These are phyloP conservation scores for Microcebus griseorufus DNA, from an alignment of 2,113 vertebrate genomes.

Conservation along the genomic window DNA sequence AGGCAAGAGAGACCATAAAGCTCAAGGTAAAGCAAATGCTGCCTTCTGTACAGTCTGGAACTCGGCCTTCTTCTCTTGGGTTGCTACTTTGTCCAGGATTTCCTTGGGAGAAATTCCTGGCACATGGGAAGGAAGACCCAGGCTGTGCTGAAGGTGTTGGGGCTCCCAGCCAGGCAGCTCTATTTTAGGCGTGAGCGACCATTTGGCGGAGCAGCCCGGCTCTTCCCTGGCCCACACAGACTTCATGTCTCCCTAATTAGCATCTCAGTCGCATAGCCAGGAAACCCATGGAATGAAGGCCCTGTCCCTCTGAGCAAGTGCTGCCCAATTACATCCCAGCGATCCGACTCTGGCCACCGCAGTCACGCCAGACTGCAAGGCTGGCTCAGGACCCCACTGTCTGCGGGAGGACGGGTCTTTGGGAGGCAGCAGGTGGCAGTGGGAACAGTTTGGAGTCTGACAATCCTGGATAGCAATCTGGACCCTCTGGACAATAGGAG, in stretches of 20 bases:
- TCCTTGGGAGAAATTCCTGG: conserved; percentile 12
- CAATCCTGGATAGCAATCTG: background rate
- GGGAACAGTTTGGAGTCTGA: background rate
- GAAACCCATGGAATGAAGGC: conserved; percentile 86
- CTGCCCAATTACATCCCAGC: conserved; percentile 79
- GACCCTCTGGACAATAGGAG: background rate
- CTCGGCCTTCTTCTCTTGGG: background rate
- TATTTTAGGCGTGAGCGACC: conserved; percentile 86
- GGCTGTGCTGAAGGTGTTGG: background rate
- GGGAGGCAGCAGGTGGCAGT: background rate
- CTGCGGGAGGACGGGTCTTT: background rate
- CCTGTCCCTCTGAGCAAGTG: conserved; percentile 62
- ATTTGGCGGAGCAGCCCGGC: conserved; percentile 58
- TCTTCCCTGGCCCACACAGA: conserved; percentile 78
- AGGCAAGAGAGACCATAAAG: background rate
- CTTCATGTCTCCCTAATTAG: conserved; percentile 83
- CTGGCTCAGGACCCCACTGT: background rate
- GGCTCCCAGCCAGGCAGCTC: conserved; percentile 77
- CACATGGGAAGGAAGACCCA: background rate
- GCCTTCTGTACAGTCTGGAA: background rate
- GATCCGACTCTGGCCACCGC: conserved; percentile 63
- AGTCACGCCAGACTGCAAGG: conserved; percentile 14
- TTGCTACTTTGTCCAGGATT: background rate
- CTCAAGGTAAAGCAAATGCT: background rate
- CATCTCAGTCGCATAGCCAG: conserved; percentile 81